These are phyloP conservation scores for Flabesymbios commensalis DNA, from an alignment of 2,888 invertebrate genomes.

Conservation along the genomic window DNA sequence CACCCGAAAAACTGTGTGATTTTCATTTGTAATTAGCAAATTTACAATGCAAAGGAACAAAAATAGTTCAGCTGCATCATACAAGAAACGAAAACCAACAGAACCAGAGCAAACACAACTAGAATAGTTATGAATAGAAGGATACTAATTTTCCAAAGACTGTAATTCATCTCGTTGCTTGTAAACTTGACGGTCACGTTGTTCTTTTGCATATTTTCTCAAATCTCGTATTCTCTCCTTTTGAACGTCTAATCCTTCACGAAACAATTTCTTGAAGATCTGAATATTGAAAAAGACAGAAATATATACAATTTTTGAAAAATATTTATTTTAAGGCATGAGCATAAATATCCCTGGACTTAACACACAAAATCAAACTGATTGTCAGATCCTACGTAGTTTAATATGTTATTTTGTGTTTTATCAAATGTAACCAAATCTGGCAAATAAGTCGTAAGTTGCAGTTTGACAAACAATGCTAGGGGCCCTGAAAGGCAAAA, in stretches of 20 bases:
- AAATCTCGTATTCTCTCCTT: slow-evolving; percentile 56
- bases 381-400: too few species aligned
- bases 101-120: background rate
- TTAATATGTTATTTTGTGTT: too few species aligned
- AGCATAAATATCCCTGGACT: too few species aligned
- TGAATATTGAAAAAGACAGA: slow-evolving; percentile 32
- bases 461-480: too few species aligned
- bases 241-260: slow-evolving; percentile 57
- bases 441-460: too few species aligned
- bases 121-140: slow-evolving; percentile 32
- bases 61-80: too few species aligned
- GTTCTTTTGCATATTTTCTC: slow-evolving; percentile 55
- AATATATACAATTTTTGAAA: background rate
- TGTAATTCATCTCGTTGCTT: slow-evolving; percentile 54
- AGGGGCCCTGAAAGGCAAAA: too few species aligned
- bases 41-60: too few species aligned
- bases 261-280: slow-evolving; percentile 59
- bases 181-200: slow-evolving; percentile 45
- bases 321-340: background rate
- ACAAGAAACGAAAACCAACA: background rate
- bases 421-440: too few species aligned
- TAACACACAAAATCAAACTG: too few species aligned
- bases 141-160: slow-evolving; percentile 61
- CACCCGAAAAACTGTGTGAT: too few species aligned
- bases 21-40: too few species aligned